Conservation (phyloP, 1,140 invertebrate species). For the Radopholus similis region DNA sequence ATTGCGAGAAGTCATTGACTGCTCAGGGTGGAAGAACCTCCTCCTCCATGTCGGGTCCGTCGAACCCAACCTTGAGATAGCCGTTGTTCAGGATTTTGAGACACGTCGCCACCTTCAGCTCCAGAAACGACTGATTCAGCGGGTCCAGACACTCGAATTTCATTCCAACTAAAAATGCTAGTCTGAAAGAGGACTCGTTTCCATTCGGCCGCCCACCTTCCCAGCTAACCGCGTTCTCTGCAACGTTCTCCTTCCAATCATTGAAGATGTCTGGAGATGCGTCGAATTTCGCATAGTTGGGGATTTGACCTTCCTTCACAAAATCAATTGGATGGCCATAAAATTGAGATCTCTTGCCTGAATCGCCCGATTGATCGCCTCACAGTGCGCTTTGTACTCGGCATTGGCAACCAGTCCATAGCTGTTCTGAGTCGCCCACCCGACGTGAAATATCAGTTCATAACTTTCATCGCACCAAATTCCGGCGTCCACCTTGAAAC, state of each 20-base stretch:
- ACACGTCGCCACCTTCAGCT: conserved; percentile 33
- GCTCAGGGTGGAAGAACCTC: no score
- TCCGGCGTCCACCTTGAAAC: conserved; percentile 9
- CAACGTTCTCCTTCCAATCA: conserved; percentile 22
- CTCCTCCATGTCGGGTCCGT: conserved; percentile 37
- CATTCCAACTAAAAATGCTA: conserved; percentile 15
- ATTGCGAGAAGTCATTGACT: no score
- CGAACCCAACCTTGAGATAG: conserved; percentile 44
- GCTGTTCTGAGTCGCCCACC: conserved; percentile 29
- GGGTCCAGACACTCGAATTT: conserved; percentile 47
- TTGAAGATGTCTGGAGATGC: conserved; percentile 18
- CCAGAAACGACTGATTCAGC: conserved; percentile 26
- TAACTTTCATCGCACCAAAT: conserved; percentile 37
- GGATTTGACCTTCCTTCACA: neutral
- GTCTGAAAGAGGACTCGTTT: neutral
- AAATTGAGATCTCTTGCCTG: neutral
- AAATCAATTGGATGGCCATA: neutral
- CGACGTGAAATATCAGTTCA: conserved; percentile 40
- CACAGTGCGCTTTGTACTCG: conserved; percentile 26
- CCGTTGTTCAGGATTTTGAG: conserved; percentile 31
- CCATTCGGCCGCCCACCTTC: neutral
- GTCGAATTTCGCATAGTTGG: conserved; percentile 1
- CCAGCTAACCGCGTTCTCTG: neutral
- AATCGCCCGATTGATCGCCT: conserved; percentile 19
- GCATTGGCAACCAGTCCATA: conserved; percentile 25